Percentiles rank a stretch among this genome's conserved stretches.
Conservation (phyloP, 2,113 vertebrate species). For the Anseranas semipalmata region DNA sequence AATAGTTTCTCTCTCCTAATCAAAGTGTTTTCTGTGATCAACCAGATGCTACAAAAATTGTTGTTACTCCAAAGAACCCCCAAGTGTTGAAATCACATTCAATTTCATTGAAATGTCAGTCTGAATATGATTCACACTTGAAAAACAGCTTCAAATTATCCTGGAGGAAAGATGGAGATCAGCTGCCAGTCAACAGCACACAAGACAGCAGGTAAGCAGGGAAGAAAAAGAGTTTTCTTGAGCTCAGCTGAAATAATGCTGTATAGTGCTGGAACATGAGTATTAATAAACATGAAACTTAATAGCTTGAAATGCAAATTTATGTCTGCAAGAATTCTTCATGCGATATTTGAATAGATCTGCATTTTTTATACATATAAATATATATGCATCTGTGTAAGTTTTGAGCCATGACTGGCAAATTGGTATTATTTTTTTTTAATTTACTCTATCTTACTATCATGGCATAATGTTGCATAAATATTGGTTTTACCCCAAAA, state of each 20-base stretch:
- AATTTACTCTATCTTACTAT: neutral
- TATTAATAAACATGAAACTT: neutral
- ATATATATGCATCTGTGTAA: neutral
- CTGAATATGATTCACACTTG: constrained; percentile 86
- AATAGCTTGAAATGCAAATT: constrained; percentile 45
- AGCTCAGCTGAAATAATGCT: neutral
- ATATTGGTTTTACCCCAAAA: neutral
- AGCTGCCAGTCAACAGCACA: constrained; percentile 81
- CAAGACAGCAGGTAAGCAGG: constrained; percentile 81
- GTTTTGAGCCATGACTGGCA: neutral
- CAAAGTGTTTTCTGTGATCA: constrained; percentile 9
- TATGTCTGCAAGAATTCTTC: neutral
- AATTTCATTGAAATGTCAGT: constrained; percentile 85
- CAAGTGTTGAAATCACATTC: constrained; percentile 81
- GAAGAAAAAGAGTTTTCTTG: neutral
- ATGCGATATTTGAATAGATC: accelerated
- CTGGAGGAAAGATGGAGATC: constrained; percentile 87
- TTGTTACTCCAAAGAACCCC: constrained; percentile 79
- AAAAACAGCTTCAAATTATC: constrained; percentile 84
- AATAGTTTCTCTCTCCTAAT: constrained; percentile 24
- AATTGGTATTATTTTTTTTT: neutral
- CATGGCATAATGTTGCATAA: neutral
- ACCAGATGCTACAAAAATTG: constrained; percentile 89
- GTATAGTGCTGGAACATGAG: neutral
- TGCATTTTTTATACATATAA: neutral